phyloP scores from a whole-genome alignment of 2,888 invertebrate species.

The Gandaritis pyraliata region DNA sequence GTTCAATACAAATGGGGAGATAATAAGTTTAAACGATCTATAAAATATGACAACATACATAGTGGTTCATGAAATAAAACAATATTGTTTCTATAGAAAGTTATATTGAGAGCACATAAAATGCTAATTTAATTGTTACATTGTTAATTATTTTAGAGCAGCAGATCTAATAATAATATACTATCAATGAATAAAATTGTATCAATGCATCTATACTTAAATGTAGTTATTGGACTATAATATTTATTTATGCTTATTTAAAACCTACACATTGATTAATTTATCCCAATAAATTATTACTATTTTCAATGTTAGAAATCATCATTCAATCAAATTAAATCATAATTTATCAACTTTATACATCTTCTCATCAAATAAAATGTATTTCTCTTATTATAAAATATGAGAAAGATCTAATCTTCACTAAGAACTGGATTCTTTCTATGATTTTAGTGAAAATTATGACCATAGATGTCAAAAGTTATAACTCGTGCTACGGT shows the following conservation, averaged over 20 bases:
- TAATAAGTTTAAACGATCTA: constrained; percentile 49
- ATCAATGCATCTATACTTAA: constrained; percentile 34
- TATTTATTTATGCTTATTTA: constrained; percentile 6
- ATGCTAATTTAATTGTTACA: constrained; percentile 42
- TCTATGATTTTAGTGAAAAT: not conserved
- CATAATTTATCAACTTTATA: constrained; percentile 10
- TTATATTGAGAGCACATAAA: constrained; percentile 41
- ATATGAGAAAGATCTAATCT: not conserved
- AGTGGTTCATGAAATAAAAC: constrained; percentile 26
- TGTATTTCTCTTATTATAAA: constrained; percentile 14
- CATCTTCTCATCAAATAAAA: constrained; percentile 7
- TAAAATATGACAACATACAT: constrained; percentile 32
- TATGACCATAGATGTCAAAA: not conserved
- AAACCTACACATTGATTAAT: constrained; percentile 29
- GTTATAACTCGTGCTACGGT: not conserved
- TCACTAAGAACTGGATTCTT: not conserved
- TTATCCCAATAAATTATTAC: constrained; percentile 28
- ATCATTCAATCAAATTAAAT: constrained; percentile 6
- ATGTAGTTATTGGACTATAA: constrained; percentile 15
- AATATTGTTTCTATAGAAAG: constrained; percentile 25
- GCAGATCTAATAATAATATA: constrained; percentile 39
- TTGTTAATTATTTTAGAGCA: constrained; percentile 44
- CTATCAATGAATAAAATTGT: constrained; percentile 35
- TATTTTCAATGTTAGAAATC: constrained; percentile 14
- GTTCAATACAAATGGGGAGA: constrained; percentile 72